phyloP scores from a whole-genome alignment of 2,888 invertebrate genomes.

The Osedax fenrisi region DNA sequence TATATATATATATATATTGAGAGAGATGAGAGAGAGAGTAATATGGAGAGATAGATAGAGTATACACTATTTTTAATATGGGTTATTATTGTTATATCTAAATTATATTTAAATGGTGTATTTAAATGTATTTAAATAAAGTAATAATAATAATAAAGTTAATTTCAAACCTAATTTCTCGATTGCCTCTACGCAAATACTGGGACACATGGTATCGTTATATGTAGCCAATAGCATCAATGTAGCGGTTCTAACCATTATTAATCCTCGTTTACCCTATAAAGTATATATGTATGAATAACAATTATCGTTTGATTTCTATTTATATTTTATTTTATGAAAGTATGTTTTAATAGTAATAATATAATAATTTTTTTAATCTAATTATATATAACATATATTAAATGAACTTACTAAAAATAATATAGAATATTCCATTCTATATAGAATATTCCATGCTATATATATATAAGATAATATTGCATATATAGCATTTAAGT shows the following conservation, averaged over 20 bases:
- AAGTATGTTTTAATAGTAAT: not conserved
- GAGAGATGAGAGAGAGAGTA: too few relatives aligned
- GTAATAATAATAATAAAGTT: too few relatives aligned
- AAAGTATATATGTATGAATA: conserved; percentile 17
- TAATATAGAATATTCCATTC: not conserved
- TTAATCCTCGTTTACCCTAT: conserved; percentile 43
- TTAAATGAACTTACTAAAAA: not conserved
- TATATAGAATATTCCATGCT: too few relatives aligned
- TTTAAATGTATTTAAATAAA: too few relatives aligned
- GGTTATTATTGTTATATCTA: too few relatives aligned
- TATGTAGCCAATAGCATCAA: conserved; percentile 48
- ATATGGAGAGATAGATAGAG: too few relatives aligned
- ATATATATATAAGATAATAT: too few relatives aligned
- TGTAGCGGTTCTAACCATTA: conserved; percentile 46
- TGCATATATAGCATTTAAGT: too few relatives aligned
- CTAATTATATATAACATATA: not conserved
- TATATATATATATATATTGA: too few relatives aligned
- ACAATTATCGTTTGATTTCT: not conserved
- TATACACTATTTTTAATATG: too few relatives aligned
- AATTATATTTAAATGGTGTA: too few relatives aligned
- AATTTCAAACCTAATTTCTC: conserved; percentile 51
- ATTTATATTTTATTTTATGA: not conserved
- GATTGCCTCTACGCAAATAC: conserved; percentile 50
- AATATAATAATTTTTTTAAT: not conserved
- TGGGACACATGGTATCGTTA: conserved; percentile 48